Base-by-base conservation (phyloP, 2,888 invertebrate species). In the Cynaeus angustus region DNA sequence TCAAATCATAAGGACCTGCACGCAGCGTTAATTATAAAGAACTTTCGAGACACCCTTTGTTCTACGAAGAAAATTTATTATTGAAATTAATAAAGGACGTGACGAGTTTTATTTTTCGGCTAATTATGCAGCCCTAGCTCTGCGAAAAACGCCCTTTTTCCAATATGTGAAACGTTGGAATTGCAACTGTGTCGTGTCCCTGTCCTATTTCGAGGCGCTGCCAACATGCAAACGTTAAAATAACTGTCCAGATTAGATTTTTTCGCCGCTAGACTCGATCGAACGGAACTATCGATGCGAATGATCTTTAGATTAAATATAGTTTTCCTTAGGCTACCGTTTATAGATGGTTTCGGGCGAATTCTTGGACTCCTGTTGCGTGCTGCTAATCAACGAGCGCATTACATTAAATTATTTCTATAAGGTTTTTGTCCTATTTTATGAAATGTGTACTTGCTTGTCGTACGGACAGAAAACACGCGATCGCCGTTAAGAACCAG, bases 11-110 rank as follows among this genome's bases (percentile, higher is more conserved):
- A 73, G 73, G 72, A 76, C 74, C 68, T 70, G 74, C 75, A 74
- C 70, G 74, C 74, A 62, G 74, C 71, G 77, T 77, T 78, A 77
- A 78, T 78, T 78, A 75, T 73, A 75, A 74, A 66, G 70, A 65
- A 71, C 48, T 68, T 67, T 55, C 62, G 58, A 58, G 48, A 66
- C 43, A 58, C 43, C 65, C 64, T 71, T 71, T 71, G 71, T 71
- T 71, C 71, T 67, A 30, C 58, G 56, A 71, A 56, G 68, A 71
- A 65, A 71, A 71, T 66, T 68, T 65, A 71, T 71, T 68, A 61
- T 66, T 59, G 68, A 65, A 62, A 68, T 71, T 66, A 68, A 68
- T 71, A 67, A 68, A 55, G 33, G 55, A 71, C 71, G 68, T 68
- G 68, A 71, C 71, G 68, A 53, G 66, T 56, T 58, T 64, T 68